Evolutionary conservation across 2,113 vertebrate genomes (phyloP), one percentile per base, ranked within the genome.

Genomic region (Poeciliopsis retropinna): DNA sequence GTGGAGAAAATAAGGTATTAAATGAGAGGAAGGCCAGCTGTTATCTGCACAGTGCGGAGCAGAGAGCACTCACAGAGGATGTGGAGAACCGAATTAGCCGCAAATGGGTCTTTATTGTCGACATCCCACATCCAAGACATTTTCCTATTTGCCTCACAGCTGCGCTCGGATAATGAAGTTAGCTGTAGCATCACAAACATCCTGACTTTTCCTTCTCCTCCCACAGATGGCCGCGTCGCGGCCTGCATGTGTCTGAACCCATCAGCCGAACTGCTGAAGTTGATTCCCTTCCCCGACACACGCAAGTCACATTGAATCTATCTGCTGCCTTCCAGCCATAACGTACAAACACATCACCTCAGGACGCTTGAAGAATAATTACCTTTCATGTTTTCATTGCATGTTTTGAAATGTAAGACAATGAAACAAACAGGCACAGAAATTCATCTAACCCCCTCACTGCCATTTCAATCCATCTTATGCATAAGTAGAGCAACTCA

Each of bases 81-180:
- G 1, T 32, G 71, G 29, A 31, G 57, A 69, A 85, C 60, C 71
- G 62, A 68, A 85, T 85, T 76, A 65, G 28, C 64, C 34, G 60
- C 64, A 78, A 78, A 86, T 88, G 8, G 30, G 54, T 76, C 67
- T 71, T 69, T 64, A 73, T 47, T 79, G 69, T 79, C 65, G 70
- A 66, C 83, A 17, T 60, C 27, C 6, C 25, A 3, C 7, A 80
- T 65, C 47, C 9, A 9, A 57, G 54, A 54, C 37, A 12, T 79
- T 81, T 81, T 76, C 51, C 73, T 76, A 54, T 69, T 81, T 60
- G 66, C 66, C 70, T 71, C 80, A 69, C 19, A 66, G 32, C 54
- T 0, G 60, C 19, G 1, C 68, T 34, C 28, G 12, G 32, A 77
- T 76, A 70, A 76, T 54, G 29, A 13, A 63, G 39, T 83, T 66